Conservation (phyloP, 2,888 invertebrate genomes). For the Bruchidius siliquastri region DNA sequence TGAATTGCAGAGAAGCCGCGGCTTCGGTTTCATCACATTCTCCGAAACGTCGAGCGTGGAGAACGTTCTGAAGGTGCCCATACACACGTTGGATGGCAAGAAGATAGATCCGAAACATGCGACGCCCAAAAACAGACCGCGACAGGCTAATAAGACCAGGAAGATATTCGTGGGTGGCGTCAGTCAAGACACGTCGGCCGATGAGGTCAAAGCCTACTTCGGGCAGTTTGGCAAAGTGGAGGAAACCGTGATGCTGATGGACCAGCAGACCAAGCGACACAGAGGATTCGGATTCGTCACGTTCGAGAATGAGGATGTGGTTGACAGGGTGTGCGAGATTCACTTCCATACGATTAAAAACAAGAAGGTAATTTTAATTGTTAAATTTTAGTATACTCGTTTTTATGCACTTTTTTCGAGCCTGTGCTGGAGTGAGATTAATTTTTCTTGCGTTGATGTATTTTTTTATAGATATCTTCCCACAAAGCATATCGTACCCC, state of each 20-base stretch:
- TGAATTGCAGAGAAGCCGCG: conserved; percentile 79
- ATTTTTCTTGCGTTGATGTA: no score
- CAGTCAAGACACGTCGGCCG: conserved; percentile 86
- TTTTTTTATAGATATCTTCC: no score
- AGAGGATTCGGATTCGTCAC: conserved; percentile 89
- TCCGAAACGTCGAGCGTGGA: conserved; percentile 86
- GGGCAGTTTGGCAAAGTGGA: conserved; percentile 86
- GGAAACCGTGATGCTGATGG: conserved; percentile 91
- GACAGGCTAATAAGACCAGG: conserved; percentile 82
- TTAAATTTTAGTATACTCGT: conserved; percentile 41
- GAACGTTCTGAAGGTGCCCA: conserved; percentile 84
- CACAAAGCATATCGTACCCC: no score
- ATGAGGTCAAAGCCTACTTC: conserved; percentile 87
- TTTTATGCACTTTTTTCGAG: conserved; percentile 23
- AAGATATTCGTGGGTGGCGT: conserved; percentile 85
- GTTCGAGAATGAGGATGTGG: conserved; percentile 86
- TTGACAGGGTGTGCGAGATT: conserved; percentile 88
- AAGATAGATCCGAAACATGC: conserved; percentile 93
- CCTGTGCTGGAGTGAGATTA: no score
- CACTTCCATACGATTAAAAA: conserved; percentile 91
- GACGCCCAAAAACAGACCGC: conserved; percentile 83
- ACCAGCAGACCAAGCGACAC: conserved; percentile 88
- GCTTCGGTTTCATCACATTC: conserved; percentile 92
- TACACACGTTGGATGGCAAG: conserved; percentile 88
- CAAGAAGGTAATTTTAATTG: conserved; percentile 56